Percentiles rank a stretch among this genome's conserved stretches.
phyloP scores from a whole-genome alignment of 2,888 invertebrate genomes.

The Spisula subtruncata region DNA sequence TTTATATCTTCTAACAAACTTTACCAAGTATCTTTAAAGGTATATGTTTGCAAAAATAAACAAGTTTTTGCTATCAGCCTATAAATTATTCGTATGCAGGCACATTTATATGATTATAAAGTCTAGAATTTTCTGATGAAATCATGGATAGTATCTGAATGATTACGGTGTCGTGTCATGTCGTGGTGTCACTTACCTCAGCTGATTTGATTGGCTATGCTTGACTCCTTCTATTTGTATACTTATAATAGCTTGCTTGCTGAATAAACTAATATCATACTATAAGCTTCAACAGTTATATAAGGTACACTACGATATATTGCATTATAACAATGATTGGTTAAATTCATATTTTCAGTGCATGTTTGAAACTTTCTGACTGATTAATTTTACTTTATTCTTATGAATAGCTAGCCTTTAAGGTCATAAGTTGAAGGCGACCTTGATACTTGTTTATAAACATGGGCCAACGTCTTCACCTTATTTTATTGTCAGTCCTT shows the following conservation, averaged over 20 bases:
- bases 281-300: neutral
- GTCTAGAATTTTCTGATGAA: constrained; percentile 18
- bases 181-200: neutral
- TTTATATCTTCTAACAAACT: too few relatives aligned
- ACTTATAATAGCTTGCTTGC: neutral
- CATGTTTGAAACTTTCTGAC: too few relatives aligned
- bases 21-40: too few relatives aligned
- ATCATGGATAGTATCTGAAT: neutral
- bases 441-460: constrained; percentile 39
- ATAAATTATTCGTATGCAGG: too few relatives aligned
- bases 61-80: too few relatives aligned
- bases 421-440: constrained; percentile 15
- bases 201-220: neutral
- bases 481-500: neutral
- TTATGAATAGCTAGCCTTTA: too few relatives aligned
- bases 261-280: too few relatives aligned
- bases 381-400: too few relatives aligned
- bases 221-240: neutral
- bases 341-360: neutral
- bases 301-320: neutral
- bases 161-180: neutral
- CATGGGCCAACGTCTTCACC: neutral
- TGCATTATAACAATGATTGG: neutral
- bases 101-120: too few relatives aligned
- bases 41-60: too few relatives aligned